These are phyloP conservation scores for Gnathonemus longibarbis DNA, from an alignment of 2,113 vertebrate genomes.

Conservation along the genomic window DNA sequence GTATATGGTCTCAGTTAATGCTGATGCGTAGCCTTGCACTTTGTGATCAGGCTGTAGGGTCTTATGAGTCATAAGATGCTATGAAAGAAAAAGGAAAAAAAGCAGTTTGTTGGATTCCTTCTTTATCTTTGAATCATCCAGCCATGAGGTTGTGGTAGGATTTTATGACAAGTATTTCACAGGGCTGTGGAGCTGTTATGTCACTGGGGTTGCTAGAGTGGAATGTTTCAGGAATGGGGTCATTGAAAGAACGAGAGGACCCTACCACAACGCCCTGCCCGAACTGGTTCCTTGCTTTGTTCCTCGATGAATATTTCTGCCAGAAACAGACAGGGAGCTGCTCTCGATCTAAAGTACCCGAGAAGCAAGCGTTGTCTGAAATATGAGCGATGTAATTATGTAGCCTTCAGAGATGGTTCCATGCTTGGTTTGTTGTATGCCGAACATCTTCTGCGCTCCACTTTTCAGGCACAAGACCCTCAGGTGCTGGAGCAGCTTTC, in stretches of 20 bases:
- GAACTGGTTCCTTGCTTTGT: background rate
- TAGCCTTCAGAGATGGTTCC: background rate
- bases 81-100: background rate
- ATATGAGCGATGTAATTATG: background rate
- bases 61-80: background rate
- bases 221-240: background rate
- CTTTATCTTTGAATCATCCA: constrained; percentile 3
- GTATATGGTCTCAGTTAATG: background rate
- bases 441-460: background rate
- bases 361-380: background rate
- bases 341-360: background rate
- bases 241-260: background rate
- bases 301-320: constrained; percentile 3
- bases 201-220: background rate
- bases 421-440: background rate
- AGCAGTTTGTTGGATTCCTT: background rate
- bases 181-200: background rate
- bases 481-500: constrained; percentile 98
- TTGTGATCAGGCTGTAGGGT: background rate
- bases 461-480: constrained; percentile 92
- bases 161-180: background rate
- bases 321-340: no score
- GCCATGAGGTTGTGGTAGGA: background rate
- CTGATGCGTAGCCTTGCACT: background rate
- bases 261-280: background rate